Percentiles rank a stretch among this genome's conserved stretches.
These are phyloP conservation scores for Agonopterix arenella DNA, from an alignment of 2,888 invertebrate genomes.

Conservation along the genomic window DNA sequence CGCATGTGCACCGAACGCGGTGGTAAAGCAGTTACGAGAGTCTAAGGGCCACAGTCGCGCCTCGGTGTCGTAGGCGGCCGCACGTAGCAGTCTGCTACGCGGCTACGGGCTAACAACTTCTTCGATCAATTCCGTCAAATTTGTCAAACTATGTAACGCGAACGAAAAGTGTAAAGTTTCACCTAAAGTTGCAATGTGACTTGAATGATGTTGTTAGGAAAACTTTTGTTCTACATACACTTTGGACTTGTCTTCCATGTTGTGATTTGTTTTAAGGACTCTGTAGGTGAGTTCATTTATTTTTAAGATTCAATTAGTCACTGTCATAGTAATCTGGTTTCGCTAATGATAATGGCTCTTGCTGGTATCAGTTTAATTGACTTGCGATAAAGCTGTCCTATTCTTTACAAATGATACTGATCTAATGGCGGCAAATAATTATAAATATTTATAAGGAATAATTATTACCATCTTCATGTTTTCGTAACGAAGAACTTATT, in stretches of 20 bases:
- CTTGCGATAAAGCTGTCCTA: constrained; percentile 13
- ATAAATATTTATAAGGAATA: too few species aligned
- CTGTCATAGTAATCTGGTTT: neutral
- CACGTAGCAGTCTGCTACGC: constrained; percentile 51
- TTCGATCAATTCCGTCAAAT: constrained; percentile 31
- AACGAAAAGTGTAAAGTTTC: constrained; percentile 41
- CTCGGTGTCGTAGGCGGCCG: constrained; percentile 36
- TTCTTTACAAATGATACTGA: neutral
- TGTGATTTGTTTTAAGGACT: constrained; percentile 73
- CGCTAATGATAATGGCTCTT: neutral
- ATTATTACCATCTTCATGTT: too few species aligned
- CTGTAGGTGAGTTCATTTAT: constrained; percentile 48
- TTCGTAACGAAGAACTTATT: too few species aligned
- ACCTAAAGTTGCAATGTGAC: constrained; percentile 54
- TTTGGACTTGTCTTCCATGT: constrained; percentile 74
- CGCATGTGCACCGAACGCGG: constrained; percentile 60
- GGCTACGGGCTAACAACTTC: constrained; percentile 37
- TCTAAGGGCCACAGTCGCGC: constrained; percentile 41
- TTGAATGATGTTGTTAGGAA: constrained; percentile 70
- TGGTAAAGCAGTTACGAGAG: constrained; percentile 14
- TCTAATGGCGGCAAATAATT: too few species aligned
- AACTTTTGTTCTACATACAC: constrained; percentile 70
- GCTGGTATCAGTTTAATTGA: constrained; percentile 5
- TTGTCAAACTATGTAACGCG: constrained; percentile 26
- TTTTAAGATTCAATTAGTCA: neutral